A percentile compares a stretch with the other conserved stretches of the same genome.
phyloP scores from a whole-genome alignment of 2,113 vertebrate genomes.

The Mobula hypostoma region DNA sequence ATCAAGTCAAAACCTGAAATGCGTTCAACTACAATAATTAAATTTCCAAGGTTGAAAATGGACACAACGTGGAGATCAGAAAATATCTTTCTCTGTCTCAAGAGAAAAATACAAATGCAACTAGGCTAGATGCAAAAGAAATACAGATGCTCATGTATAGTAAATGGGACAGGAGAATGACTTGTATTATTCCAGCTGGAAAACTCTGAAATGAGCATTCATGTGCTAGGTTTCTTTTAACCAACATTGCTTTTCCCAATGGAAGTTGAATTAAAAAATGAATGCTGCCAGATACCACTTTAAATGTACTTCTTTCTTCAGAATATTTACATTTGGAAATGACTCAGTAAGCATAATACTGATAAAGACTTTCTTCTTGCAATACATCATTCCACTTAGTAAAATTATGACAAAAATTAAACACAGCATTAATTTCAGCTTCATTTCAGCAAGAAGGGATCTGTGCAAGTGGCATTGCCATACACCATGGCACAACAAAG shows the following conservation, averaged over 20 bases:
- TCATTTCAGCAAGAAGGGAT: neutral
- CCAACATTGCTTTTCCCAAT: neutral
- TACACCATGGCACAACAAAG: neutral
- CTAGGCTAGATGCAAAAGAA: neutral
- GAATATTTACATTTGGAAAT: neutral
- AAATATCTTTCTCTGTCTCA: neutral
- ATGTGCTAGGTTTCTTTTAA: neutral
- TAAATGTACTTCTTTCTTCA: neutral
- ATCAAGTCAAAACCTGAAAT: slow-evolving; percentile 8
- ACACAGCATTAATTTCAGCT: too few species aligned
- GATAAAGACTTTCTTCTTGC: neutral
- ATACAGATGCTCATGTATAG: neutral
- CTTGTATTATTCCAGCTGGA: neutral
- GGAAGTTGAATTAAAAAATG: neutral
- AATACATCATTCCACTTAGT: neutral
- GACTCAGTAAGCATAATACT: too few species aligned
- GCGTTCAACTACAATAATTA: neutral
- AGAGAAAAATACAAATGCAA: neutral
- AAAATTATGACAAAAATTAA: neutral
- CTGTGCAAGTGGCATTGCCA: too few species aligned
- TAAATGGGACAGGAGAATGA: neutral
- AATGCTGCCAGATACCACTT: too few species aligned
- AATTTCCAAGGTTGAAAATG: slow-evolving; percentile 1
- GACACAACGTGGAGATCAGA: neutral
- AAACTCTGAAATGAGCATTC: neutral